Evolutionary conservation across 1,140 invertebrate genomes (phyloP), one percentile per base, ranked within the genome.

Genomic region (Calephelis virginiensis): DNA sequence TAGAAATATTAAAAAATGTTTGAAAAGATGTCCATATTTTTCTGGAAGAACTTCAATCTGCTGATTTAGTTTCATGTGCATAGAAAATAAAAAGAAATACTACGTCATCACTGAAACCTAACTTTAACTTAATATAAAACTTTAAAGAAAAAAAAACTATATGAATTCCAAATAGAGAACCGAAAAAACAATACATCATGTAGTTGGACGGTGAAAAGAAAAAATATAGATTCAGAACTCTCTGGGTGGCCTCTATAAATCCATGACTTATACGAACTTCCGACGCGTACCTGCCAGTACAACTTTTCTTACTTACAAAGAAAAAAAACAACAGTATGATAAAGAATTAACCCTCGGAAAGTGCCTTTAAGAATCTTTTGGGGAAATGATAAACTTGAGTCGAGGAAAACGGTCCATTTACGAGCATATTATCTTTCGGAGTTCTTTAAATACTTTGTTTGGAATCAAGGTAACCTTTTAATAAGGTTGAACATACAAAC

Each of bases 161-260:
- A 63, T 73, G 70, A 75, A 83, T 78, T 79, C 78, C 78, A 80
- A 79, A 79, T 73, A 66, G 66, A 60, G 69, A 43, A 67, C 65
- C 78, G 73, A 74, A 69, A 70, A 70, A 73, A 71, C 70, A 69
- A 74, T 79, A 78, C 70, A 76, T 77, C 73, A 74, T 72, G 66
- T 64, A 53, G 66, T 56, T 63, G 62, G 67, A 61, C 66, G 66
- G 53, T 66, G 60, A 64, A 72, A 75, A 67, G 67, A 64, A 77
- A 73, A 74, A 74, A 75, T 72, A 81, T 75, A 75, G 68, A 77
- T 75, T 75, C 72, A 72, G 68, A 78, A 74, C 71, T 74, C 77
- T 68, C 76, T 64, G 70, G 73, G 69, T 67, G 69, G 67, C 73
- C 68, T 61, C 72, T 72, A 79, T 80, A 82, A 82, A 82, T 82